Evolutionary conservation across 1,140 invertebrate genomes (phyloP).

Genomic region (Hetaerina americana): DNA sequence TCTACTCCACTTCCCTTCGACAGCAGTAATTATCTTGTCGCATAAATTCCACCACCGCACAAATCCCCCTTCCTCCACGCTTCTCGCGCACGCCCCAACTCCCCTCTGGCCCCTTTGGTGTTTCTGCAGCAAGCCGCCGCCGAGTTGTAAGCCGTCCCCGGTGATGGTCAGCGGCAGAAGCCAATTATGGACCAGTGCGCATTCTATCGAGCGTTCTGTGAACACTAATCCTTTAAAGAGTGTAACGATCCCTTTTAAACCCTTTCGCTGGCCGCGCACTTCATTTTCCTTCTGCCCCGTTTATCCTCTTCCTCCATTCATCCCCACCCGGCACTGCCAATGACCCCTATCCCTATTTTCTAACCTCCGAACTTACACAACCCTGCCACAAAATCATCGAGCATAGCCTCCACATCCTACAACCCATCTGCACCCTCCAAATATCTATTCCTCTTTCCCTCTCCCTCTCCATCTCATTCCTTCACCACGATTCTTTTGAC

Average conservation of each 20-base stretch:
- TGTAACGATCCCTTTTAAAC: neutral
- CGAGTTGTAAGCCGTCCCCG: neutral
- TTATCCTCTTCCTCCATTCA: neutral
- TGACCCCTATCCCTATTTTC: neutral
- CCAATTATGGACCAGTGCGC: neutral
- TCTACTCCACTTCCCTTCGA: neutral
- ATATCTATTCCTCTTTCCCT: neutral
- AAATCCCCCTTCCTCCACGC: neutral
- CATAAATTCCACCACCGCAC: too few species aligned
- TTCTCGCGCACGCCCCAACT: neutral
- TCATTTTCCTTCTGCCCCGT: neutral
- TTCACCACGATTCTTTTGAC: neutral
- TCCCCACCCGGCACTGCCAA: neutral
- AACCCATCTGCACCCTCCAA: too few species aligned
- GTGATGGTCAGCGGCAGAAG: neutral
- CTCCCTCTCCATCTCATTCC: neutral
- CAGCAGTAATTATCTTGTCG: neutral
- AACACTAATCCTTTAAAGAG: neutral
- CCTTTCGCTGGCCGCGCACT: neutral
- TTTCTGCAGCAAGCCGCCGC: neutral
- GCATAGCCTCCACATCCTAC: too few species aligned
- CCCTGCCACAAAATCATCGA: too few species aligned
- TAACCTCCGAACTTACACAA: too few species aligned
- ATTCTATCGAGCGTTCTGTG: neutral
- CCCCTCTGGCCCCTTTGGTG: neutral